Base-by-base conservation (phyloP, 2,888 invertebrate genomes). In the Rhynchonema sp. region DNA sequence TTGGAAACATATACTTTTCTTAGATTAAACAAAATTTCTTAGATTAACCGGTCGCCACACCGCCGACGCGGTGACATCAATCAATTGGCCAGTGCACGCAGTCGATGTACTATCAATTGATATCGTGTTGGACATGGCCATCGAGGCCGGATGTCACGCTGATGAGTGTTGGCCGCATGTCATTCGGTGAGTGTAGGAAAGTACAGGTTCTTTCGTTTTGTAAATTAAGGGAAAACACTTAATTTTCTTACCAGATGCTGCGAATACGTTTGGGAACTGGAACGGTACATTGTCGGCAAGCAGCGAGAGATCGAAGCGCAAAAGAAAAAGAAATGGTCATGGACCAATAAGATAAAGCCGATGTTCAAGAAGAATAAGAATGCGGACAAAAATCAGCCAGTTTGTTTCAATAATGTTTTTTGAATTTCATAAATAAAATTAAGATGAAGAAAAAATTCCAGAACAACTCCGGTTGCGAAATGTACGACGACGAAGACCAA, bases 101-200 rank as follows among this genome's bases (percentile, higher is more conserved):
- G 86, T 89, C 0, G 91, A 92, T 70, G 87, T 89, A 0, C 77
- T 92, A 64, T 90, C 89, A 52, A 82, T 94, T 78, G 91, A 94
- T 73, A 86, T 92, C 25, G 80, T 94, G 28, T 80, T 94, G 61
- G 84, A 83, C 74, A 81, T 84, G 62, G 90, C 91, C 1, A 77
- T 94, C 58, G 90, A 91, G 71, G 80, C 91, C 9, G 91, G 89
- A 2, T 87, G 89, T 49, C 89, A 90, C 70, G 87, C 90, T 29
- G 81, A 87, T 25, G 87, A 88, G 65, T 92, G 92, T 69, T 94
- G 94, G 94, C 85, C 86, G 64, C 90, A 94, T 72, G 87, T 94
- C 62, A 89, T 96, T 72, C 83, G 85, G 68, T 79, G 68, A 66
- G 70, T 38, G 27, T 13, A 38, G 38, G 6, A 13, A 38, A 13